These are phyloP conservation scores for Brachionus rotundiformis DNA, from an alignment of 1,140 invertebrate species.

Conservation along the genomic window DNA sequence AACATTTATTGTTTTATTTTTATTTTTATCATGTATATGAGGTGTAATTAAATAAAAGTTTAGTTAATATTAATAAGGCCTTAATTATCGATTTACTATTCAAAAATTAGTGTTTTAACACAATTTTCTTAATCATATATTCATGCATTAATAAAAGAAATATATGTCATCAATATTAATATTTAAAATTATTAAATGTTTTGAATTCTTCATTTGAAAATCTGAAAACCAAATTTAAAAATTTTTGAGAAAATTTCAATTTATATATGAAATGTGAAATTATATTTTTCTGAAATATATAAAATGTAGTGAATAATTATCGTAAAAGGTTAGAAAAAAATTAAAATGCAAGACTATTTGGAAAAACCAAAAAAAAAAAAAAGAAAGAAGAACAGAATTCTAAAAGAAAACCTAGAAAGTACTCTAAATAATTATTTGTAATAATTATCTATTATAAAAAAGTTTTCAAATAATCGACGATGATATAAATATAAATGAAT, in stretches of 20 bases:
- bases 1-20: conserved; percentile 21
- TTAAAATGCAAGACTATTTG: conserved; percentile 35
- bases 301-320: no score
- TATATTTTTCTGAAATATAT: no score
- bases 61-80: neutral
- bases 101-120: no score
- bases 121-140: no score
- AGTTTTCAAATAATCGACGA: conserved; percentile 51
- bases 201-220: no score
- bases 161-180: no score
- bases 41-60: neutral
- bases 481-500: conserved; percentile 48
- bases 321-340: conserved; percentile 20
- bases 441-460: no score
- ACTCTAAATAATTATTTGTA: neutral
- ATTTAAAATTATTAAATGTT: no score
- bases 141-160: no score
- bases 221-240: neutral
- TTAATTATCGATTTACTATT: no score
- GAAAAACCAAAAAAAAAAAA: conserved; percentile 44
- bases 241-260: neutral
- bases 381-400: neutral
- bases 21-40: no score
- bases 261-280: neutral
- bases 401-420: conserved; percentile 32